Base-by-base conservation (phyloP, 2,797 vertebrate genomes). In the Protosalanx chinensis region DNA sequence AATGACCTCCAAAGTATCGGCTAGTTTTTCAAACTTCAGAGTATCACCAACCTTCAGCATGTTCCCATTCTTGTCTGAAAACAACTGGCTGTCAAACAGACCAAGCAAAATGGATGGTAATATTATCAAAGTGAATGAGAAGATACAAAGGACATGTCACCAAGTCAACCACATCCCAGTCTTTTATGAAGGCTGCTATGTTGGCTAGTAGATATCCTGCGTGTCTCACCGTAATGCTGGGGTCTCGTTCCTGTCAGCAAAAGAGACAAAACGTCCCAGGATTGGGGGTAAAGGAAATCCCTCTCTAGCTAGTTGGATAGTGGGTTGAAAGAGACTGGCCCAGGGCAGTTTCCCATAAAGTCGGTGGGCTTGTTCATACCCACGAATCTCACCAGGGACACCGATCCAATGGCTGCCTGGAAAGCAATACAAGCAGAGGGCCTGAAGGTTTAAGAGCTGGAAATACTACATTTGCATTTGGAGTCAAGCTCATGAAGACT, bases 301-400 rank as follows among this genome's bases (percentile, higher is more conserved):
- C 0, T 93, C 83, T 73, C 92, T 92, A 69, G 97, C 97, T 84
- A 98, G 73, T 64, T 86, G 76, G 80, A 99, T 96, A 72, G 94
- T 93, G 6, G 96, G 95, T 80, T 92, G 75, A 84, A 98, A 98
- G 64, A 99, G 90, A 0, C 81, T 80, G 4, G 87, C 87, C 97
- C 97, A 99, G 0, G 92, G 86, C 76, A 98, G 84, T 72, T 87
- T 93, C 56, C 96, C 96, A 4, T 95, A 95, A 1, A 93, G 91
- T 16, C 32, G 81, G 84, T 99, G 95, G 0, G 94, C 96, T 72
- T 85, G 64, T 75, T 94, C 91, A 15, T 96, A 98, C 57, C 96
- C 96, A 0, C 93, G 92, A 64, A 99, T 86, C 84, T 98, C 97
- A 16, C 97, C 96, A 0, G 97, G 96, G 32, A 98, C 92, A 0